Percentiles rank a stretch among this genome's conserved stretches.
Conservation (phyloP, 2,888 invertebrate species). For the Eristalis pertinax region DNA sequence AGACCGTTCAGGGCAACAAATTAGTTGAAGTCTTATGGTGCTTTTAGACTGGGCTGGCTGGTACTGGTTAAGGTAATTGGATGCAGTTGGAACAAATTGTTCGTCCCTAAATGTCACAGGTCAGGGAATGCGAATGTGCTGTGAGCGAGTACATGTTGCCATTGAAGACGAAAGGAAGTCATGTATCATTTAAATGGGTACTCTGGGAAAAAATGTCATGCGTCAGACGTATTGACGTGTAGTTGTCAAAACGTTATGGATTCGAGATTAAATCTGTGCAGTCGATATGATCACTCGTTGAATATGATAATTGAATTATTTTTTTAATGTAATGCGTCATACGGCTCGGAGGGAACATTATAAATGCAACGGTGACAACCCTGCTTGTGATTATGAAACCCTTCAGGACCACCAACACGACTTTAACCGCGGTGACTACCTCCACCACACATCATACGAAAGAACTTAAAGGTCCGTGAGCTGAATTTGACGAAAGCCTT, state of each 20-base stretch:
- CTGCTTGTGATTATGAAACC: too few species aligned
- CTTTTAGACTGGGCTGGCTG: not conserved
- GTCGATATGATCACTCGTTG: not conserved
- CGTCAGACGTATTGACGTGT: not conserved
- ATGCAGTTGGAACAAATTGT: not conserved
- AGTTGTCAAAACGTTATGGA: too few species aligned
- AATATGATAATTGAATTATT: too few species aligned
- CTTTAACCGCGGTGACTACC: too few species aligned
- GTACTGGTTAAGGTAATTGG: not conserved
- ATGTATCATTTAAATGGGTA: not conserved
- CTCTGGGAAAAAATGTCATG: not conserved
- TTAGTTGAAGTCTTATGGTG: not conserved
- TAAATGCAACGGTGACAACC: too few species aligned
- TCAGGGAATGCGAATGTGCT: not conserved
- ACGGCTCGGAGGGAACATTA: too few species aligned
- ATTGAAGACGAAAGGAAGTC: not conserved
- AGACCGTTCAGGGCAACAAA: not conserved
- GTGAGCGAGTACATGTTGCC: not conserved
- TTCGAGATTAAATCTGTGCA: not conserved
- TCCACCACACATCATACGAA: too few species aligned
- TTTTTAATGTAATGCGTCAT: too few species aligned
- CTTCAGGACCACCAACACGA: too few species aligned
- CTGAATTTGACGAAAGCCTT: too few species aligned
- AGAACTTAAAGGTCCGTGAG: too few species aligned
- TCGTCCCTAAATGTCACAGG: constrained; percentile 29